These are phyloP conservation scores for Arvicanthis niloticus DNA, from an alignment of 2,113 vertebrate genomes.

Conservation along the genomic window DNA sequence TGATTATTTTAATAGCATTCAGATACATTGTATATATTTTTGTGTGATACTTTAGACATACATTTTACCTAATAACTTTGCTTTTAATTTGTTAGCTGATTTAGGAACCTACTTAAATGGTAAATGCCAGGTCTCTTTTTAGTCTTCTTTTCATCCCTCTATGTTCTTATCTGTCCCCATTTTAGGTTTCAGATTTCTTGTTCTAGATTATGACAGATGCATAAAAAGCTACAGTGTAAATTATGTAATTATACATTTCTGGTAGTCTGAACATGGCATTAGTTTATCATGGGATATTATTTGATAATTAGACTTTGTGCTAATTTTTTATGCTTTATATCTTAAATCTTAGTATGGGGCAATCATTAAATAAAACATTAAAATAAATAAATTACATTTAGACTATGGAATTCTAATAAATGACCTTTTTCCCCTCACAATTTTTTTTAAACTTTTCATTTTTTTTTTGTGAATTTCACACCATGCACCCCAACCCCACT, in stretches of 20 bases:
- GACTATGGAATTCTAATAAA: constrained; percentile 32
- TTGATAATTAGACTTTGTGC: neutral
- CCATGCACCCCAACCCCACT: no score
- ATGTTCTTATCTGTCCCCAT: neutral
- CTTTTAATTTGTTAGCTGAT: constrained; percentile 10
- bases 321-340: neutral
- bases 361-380: constrained; percentile 41
- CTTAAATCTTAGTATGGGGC: constrained; percentile 27
- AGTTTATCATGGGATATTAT: neutral
- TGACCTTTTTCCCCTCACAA: neutral
- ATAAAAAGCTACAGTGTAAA: neutral
- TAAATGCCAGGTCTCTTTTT: neutral
- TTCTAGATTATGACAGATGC: constrained; percentile 3
- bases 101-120: constrained; percentile 30
- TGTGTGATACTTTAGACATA: constrained; percentile 37
- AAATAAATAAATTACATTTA: neutral
- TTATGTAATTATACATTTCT: constrained; percentile 36
- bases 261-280: neutral
- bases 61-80: constrained; percentile 15
- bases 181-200: constrained; percentile 52
- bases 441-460: neutral
- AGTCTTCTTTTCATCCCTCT: accelerated
- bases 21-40: neutral
- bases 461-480: no score
- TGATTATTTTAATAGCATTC: constrained; percentile 35